These are phyloP conservation scores for Drosophila prosaltans DNA, from an alignment of 1,140 invertebrate species.

Conservation along the genomic window DNA sequence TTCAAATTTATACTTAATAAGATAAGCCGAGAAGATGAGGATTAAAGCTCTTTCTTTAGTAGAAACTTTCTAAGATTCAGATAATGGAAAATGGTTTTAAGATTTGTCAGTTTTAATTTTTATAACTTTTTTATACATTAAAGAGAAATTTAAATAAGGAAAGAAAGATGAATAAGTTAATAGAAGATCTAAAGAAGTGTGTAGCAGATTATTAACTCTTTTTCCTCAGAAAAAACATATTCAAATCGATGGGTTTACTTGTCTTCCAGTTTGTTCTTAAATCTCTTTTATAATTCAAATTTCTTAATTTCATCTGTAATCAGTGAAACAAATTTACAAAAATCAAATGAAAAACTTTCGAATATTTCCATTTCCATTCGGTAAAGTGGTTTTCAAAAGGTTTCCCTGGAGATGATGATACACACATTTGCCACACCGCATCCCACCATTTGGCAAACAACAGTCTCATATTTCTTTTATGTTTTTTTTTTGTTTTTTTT, in stretches of 20 bases:
- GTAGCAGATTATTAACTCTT: no score
- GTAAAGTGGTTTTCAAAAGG: background rate
- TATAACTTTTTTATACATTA: background rate
- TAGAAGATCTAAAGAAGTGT: no score
- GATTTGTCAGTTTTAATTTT: background rate
- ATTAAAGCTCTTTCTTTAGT: background rate
- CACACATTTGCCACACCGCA: background rate
- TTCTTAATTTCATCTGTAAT: no score
- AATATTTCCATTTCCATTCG: background rate
- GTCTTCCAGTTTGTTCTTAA: no score
- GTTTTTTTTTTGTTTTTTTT: background rate
- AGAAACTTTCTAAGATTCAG: background rate
- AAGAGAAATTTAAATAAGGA: background rate
- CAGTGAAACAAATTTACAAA: background rate
- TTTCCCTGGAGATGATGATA: background rate
- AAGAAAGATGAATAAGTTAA: no score
- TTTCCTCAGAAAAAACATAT: no score
- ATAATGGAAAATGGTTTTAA: background rate
- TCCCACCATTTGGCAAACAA: background rate
- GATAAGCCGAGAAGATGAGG: background rate
- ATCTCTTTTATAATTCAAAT: no score
- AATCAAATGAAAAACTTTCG: background rate
- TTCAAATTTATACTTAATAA: background rate
- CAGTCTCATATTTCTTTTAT: constrained; percentile 5
- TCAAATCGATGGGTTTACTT: no score